phyloP scores from a whole-genome alignment of 2,113 vertebrate species.

The Pomatostomus ruficeps region DNA sequence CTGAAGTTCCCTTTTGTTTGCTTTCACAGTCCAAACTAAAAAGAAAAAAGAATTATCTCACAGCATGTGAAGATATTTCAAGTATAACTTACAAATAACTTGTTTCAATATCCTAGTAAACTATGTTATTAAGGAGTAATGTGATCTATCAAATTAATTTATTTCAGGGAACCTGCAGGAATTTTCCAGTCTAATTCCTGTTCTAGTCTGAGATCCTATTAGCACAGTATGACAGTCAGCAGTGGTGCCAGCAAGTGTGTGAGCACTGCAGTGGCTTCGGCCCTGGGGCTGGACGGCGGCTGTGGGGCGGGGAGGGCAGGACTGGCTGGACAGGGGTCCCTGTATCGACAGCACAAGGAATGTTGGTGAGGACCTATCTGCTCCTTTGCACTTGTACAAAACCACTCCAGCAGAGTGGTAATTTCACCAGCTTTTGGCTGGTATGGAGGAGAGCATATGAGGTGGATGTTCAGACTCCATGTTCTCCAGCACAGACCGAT shows the following conservation, averaged over 20 bases:
- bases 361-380: not conserved
- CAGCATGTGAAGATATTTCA: not conserved
- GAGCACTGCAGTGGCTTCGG: not conserved
- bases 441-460: not conserved
- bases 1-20: not conserved
- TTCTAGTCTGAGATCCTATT: not conserved
- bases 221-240: not conserved
- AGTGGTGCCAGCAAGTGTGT: not conserved
- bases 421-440: not conserved
- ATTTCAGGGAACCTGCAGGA: not conserved
- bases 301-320: not conserved
- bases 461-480: not conserved
- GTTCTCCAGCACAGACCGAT: not conserved
- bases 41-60: not conserved
- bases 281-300: accelerated
- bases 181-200: not conserved
- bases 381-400: not conserved
- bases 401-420: not conserved
- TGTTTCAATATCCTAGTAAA: not conserved
- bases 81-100: not conserved
- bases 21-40: not conserved
- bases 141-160: not conserved
- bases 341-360: accelerated
- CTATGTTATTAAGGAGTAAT: not conserved
- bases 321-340: not conserved